Conservation (phyloP, 2,113 vertebrate species). For the Bombycilla garrulus region DNA sequence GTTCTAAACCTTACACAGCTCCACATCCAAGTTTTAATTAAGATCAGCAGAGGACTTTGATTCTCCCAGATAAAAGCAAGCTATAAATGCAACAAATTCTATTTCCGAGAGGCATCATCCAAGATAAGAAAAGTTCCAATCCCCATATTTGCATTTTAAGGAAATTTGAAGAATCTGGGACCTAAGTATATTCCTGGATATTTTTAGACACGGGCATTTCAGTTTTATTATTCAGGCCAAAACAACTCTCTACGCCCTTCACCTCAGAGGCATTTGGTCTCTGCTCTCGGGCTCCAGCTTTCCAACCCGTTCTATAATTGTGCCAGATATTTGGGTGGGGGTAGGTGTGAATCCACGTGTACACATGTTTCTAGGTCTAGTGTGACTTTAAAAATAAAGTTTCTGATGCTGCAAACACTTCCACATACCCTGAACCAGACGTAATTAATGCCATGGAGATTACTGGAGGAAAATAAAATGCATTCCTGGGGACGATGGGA, state of each 20-base stretch:
- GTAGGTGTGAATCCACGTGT: neutral
- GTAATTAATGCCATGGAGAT: neutral
- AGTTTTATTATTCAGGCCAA: neutral
- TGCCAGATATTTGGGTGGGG: neutral
- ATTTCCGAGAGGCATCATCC: neutral
- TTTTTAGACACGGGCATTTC: neutral
- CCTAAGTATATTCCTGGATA: neutral
- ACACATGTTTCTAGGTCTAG: fast-evolving
- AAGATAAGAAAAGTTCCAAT: neutral
- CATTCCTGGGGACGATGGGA: neutral
- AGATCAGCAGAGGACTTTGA: neutral
- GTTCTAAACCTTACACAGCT: neutral
- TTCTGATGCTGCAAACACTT: neutral
- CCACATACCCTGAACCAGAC: neutral
- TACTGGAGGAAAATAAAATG: neutral
- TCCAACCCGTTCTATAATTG: neutral
- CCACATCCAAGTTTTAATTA: neutral
- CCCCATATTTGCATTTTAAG: neutral
- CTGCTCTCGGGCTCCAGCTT: neutral
- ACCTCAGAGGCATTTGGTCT: neutral
- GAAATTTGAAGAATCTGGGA: neutral
- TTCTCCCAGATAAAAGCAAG: neutral
- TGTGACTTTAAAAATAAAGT: neutral
- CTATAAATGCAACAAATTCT: neutral
- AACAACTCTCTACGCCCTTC: neutral